These are phyloP conservation scores for Ramphastos sulfuratus DNA, from an alignment of 2,113 vertebrate genomes.

Conservation along the genomic window DNA sequence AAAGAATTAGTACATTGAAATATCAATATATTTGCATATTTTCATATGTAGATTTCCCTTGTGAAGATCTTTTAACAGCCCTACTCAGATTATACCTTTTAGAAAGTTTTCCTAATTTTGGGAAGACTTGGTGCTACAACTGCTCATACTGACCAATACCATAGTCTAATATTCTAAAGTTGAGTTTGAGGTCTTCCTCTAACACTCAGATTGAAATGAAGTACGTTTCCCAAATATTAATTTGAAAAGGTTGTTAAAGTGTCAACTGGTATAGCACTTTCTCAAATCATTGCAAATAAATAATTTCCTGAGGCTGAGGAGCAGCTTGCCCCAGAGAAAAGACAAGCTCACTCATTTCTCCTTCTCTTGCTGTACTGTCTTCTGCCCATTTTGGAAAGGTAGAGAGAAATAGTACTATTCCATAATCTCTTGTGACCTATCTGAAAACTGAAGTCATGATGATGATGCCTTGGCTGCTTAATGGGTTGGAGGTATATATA, in stretches of 20 bases:
- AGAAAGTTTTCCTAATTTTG: not conserved
- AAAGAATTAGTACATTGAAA: not conserved
- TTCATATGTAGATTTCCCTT: conserved; percentile 32
- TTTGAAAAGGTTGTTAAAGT: not conserved
- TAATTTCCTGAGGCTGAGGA: not conserved
- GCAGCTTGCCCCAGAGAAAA: not conserved
- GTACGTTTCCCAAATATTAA: not conserved
- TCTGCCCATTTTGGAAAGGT: not conserved
- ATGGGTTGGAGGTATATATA: not conserved
- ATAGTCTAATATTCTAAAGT: not conserved
- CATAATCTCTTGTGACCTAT: not conserved
- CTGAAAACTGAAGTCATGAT: not conserved
- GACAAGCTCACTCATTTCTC: not conserved
- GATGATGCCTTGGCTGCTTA: not conserved
- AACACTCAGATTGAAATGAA: not conserved
- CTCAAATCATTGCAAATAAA: not conserved
- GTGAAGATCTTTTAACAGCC: not conserved
- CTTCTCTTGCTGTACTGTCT: not conserved
- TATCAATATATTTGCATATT: conserved; percentile 55
- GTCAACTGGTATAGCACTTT: not conserved
- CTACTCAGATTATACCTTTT: not conserved
- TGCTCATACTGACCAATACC: not conserved
- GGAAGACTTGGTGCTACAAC: not conserved
- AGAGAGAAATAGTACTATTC: not conserved
- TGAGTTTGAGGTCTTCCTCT: not conserved